These are phyloP conservation scores for Temnothorax nylanderi DNA, from an alignment of 1,140 invertebrate species.

Conservation along the genomic window DNA sequence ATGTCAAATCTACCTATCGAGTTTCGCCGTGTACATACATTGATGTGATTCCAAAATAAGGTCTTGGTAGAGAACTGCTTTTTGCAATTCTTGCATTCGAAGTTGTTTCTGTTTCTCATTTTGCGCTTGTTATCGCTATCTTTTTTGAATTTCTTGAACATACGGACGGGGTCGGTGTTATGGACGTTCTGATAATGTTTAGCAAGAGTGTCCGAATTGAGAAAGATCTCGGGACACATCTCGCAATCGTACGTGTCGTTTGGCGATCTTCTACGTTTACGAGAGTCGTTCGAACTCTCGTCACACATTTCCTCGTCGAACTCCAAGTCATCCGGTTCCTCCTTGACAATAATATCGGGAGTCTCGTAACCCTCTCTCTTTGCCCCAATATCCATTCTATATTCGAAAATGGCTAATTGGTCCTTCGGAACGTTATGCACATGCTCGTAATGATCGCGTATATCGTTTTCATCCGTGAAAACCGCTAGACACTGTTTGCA, in stretches of 20 bases:
- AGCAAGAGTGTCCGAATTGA: slow-evolving; percentile 79
- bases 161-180: slow-evolving; percentile 79
- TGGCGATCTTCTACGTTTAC: slow-evolving; percentile 73
- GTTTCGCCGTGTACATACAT: slow-evolving; percentile 73
- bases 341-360: slow-evolving; percentile 77
- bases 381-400: slow-evolving; percentile 74
- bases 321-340: slow-evolving; percentile 83
- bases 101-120: slow-evolving; percentile 76
- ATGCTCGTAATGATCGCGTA: slow-evolving; percentile 85
- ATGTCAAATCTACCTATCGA: slow-evolving; percentile 18
- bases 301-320: slow-evolving; percentile 78
- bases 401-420: slow-evolving; percentile 81
- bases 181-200: slow-evolving; percentile 82
- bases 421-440: slow-evolving; percentile 83
- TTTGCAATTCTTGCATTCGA: slow-evolving; percentile 82
- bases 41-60: slow-evolving; percentile 80
- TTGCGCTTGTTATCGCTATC: slow-evolving; percentile 67
- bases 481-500: slow-evolving; percentile 88
- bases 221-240: slow-evolving; percentile 83
- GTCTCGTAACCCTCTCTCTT: slow-evolving; percentile 69
- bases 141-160: slow-evolving; percentile 79
- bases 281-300: slow-evolving; percentile 72
- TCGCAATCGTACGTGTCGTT: slow-evolving; percentile 82
- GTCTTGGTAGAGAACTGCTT: slow-evolving; percentile 83
- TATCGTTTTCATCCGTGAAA: slow-evolving; percentile 85